Percentiles rank a stretch among this genome's conserved stretches.
Evolutionary conservation across 2,113 vertebrate species (phyloP).

Genomic region (Canis aureus): DNA sequence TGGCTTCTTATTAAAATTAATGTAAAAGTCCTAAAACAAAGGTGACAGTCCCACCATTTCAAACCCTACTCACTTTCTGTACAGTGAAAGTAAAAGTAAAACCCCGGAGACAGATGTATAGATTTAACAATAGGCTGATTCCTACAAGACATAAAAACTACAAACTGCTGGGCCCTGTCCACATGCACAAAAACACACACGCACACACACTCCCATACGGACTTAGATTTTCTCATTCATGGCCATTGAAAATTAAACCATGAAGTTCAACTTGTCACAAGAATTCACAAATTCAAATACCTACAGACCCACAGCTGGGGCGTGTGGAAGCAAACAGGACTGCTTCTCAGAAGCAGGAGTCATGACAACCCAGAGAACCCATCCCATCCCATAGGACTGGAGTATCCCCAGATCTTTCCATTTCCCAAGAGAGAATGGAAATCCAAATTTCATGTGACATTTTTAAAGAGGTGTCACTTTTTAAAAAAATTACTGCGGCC

Average conservation of each 20-base stretch:
- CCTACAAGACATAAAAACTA: background rate
- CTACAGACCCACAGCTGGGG: background rate
- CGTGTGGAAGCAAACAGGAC: fast-evolving
- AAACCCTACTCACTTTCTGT: background rate
- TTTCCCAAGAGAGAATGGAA: background rate
- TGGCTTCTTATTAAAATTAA: background rate
- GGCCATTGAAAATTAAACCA: background rate
- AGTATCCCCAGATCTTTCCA: background rate
- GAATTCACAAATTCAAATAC: background rate
- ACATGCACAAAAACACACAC: background rate
- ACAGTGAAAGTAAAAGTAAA: background rate
- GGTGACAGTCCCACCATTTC: background rate
- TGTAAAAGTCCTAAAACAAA: background rate
- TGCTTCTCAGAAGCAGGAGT: background rate
- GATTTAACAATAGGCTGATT: background rate
- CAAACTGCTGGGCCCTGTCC: background rate
- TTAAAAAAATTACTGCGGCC: background rate
- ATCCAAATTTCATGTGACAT: background rate
- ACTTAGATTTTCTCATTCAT: background rate
- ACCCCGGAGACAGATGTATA: background rate
- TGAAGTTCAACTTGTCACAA: background rate
- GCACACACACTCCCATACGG: background rate
- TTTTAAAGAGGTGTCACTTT: background rate
- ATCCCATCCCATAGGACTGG: background rate
- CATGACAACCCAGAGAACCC: background rate